A percentile compares a stretch with the other conserved stretches of the same genome.
Evolutionary conservation across 2,888 invertebrate species (phyloP).

Genomic region (Dendrolimus houi): DNA sequence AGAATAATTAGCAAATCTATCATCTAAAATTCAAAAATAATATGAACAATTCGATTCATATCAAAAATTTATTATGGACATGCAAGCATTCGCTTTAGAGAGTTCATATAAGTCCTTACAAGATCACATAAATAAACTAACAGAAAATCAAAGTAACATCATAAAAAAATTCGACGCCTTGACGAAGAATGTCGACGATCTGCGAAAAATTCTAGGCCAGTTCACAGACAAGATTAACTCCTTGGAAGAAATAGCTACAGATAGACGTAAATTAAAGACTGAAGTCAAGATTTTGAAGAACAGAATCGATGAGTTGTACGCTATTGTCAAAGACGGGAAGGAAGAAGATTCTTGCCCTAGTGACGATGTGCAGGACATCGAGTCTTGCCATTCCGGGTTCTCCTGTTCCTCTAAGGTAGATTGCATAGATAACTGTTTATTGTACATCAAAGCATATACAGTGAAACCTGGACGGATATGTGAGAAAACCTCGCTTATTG

Average conservation of each 20-base stretch:
- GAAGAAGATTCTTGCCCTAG: slow-evolving; percentile 42
- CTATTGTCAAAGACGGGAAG: slow-evolving; percentile 54
- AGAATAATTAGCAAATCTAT: too few species aligned
- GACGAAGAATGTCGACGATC: slow-evolving; percentile 42
- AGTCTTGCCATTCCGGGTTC: slow-evolving; percentile 57
- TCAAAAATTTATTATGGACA: background rate
- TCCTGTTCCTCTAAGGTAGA: slow-evolving; percentile 60
- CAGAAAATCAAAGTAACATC: slow-evolving; percentile 36
- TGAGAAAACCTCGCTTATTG: too few species aligned
- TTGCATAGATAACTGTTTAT: too few species aligned
- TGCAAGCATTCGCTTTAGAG: background rate
- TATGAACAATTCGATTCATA: too few species aligned
- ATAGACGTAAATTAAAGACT: slow-evolving; percentile 33
- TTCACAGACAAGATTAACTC: slow-evolving; percentile 40
- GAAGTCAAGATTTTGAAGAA: slow-evolving; percentile 45
- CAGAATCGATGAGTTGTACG: slow-evolving; percentile 51
- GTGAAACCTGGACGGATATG: too few species aligned
- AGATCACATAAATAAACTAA: slow-evolving; percentile 40
- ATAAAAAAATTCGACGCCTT: slow-evolving; percentile 44
- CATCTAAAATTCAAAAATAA: too few species aligned
- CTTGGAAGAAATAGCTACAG: slow-evolving; percentile 39
- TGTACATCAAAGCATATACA: too few species aligned
- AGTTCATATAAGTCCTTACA: slow-evolving; percentile 18
- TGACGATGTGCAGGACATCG: slow-evolving; percentile 43
- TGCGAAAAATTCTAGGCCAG: slow-evolving; percentile 31